A percentile compares a stretch with the other conserved stretches of the same genome.
phyloP scores from a whole-genome alignment of 1,140 invertebrate genomes.

The Lordiphosa stackelbergi region DNA sequence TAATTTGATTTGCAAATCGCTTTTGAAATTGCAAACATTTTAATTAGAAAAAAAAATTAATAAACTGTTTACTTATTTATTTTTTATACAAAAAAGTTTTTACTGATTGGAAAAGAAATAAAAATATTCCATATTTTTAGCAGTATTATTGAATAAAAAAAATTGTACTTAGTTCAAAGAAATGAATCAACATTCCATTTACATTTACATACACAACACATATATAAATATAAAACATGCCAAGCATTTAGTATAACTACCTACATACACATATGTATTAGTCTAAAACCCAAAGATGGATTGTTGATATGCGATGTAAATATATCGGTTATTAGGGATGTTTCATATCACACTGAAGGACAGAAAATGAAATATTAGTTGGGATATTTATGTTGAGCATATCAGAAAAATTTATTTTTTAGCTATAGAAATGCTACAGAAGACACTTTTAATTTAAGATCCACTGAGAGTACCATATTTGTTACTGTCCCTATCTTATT shows the following conservation, averaged over 20 bases:
- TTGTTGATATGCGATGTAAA: not conserved
- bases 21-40: constrained; percentile 6
- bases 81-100: constrained; percentile 39
- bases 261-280: constrained; percentile 22
- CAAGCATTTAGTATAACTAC: constrained; percentile 49
- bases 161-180: constrained; percentile 50
- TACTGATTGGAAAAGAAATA: constrained; percentile 26
- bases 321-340: not conserved
- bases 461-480: too few relatives aligned
- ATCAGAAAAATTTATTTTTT: too few relatives aligned
- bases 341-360: too few relatives aligned
- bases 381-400: too few relatives aligned
- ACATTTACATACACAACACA: constrained; percentile 27
- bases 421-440: too few relatives aligned
- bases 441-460: too few relatives aligned
- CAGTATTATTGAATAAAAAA: constrained; percentile 52
- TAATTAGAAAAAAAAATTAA: too few relatives aligned
- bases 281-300: not conserved
- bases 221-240: constrained; percentile 37
- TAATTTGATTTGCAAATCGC: constrained; percentile 16
- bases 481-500: too few relatives aligned
- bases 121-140: constrained; percentile 48
- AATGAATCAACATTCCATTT: constrained; percentile 28
- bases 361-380: too few relatives aligned
- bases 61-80: constrained; percentile 12